Evolutionary conservation across 1,140 invertebrate species (phyloP), one percentile per base, ranked within the genome.

Genomic region (Manduca sexta): DNA sequence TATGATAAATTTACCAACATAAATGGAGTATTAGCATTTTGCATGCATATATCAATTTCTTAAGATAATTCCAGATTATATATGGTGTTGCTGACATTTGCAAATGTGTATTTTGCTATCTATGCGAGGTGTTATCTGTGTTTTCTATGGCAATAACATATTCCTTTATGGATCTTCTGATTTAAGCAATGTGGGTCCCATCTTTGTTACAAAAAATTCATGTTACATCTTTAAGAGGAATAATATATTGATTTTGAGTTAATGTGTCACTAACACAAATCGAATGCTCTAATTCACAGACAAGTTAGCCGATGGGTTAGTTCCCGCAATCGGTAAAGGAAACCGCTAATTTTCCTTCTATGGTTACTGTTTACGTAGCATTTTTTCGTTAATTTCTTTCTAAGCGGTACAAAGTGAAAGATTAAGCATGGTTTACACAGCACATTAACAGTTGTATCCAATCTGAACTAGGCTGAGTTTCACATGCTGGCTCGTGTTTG

Each of bases 331-430:
- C 49, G 50, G 53, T 45, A 46, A 68, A 52, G 43, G 47, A 52
- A 59, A 44, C 14, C 42, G 62, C 60, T 67, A 75, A 68, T 64
- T 64, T 44, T 26, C 52, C 46, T 49, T 55, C 53, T 59, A 68
- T 63, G 52, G 57, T 29, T 46, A 48, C 50, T 77, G 50, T 83
- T 75, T 73, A 57, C 49, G 40, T 58, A 69, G 53, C 53, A 60
- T 68, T 68, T 68, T 64, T 64, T 69, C 56, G 71, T 75, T 79
- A 74, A 84, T 77, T 81, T 69, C 53, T 65, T 52, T 75, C 48
- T 70, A 76, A 78, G 65, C 64, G 64, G 63, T 51, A 75, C 67
- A 81, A 76, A 81, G 69, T 74, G 66, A 78, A 76, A 73, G 69
- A 81, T 78, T 79, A 80, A 74, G 52, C 63, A 53, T 50, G 49